Conservation (phyloP, 2,797 vertebrate species). For the Anomalospiza imberbis region DNA sequence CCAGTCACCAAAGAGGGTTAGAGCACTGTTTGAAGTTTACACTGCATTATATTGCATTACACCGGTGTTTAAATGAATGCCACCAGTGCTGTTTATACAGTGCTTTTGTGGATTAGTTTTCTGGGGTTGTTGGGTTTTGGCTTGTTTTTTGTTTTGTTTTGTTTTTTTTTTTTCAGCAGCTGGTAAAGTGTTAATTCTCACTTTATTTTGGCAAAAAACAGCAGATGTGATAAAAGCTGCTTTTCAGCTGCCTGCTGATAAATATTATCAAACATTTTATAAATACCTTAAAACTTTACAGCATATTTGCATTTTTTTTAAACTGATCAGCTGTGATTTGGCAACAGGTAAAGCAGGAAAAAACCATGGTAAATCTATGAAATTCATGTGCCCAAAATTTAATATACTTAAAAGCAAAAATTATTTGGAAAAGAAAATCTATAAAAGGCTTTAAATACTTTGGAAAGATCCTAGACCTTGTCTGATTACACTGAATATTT, state of each 20-base stretch:
- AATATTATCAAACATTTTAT: background rate
- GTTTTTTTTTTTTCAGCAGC: background rate
- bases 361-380: background rate
- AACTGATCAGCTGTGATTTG: background rate
- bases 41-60: background rate
- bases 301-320: background rate
- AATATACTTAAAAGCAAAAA: background rate
- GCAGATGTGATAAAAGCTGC: background rate
- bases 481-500: background rate
- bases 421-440: background rate
- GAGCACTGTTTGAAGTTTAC: background rate
- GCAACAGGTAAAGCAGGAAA: background rate
- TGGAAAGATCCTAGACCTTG: background rate
- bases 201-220: background rate
- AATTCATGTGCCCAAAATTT: background rate
- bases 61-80: background rate
- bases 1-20: background rate
- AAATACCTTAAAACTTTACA: background rate
- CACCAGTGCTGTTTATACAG: background rate
- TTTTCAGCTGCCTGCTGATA: background rate
- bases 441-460: background rate
- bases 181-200: background rate
- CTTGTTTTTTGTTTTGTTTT: background rate
- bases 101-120: background rate
- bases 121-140: accelerated